Percentiles rank a stretch among this genome's conserved stretches.
Conservation (phyloP, 2,888 invertebrate genomes). For the Plusia festucae region DNA sequence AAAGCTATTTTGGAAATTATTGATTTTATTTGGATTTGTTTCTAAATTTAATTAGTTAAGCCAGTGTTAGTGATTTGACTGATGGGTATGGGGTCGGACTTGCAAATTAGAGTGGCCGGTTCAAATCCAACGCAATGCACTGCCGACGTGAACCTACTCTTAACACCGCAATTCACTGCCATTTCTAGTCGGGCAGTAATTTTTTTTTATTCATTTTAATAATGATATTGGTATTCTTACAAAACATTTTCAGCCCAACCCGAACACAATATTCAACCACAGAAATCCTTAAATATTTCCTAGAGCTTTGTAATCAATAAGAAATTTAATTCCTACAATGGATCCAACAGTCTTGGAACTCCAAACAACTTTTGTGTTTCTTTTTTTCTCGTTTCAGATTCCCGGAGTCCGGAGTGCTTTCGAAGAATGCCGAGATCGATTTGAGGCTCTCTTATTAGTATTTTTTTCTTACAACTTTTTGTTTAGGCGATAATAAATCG, state of each 20-base stretch:
- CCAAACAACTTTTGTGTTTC: conserved; percentile 55
- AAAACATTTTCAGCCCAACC: conserved; percentile 9
- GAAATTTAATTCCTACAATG: conserved; percentile 59
- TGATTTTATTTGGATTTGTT: not conserved
- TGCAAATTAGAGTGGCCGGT: no score
- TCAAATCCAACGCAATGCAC: no score
- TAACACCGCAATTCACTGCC: no score
- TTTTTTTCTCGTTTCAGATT: conserved; percentile 58
- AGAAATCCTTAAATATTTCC: conserved; percentile 8
- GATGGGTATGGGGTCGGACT: no score
- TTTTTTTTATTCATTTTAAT: no score
- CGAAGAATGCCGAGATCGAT: conserved; percentile 46
- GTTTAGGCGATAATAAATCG: conserved; percentile 23
- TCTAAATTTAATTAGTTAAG: not conserved
- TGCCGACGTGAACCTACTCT: no score
- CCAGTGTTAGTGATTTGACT: no score
- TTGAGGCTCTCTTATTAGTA: conserved; percentile 56
- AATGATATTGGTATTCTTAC: not conserved
- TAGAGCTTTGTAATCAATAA: conserved; percentile 49
- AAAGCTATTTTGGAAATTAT: not conserved
- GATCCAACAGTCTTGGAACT: conserved; percentile 43
- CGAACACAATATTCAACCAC: conserved; percentile 28
- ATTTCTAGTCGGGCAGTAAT: no score
- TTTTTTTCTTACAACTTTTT: conserved; percentile 50
- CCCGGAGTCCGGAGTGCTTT: conserved; percentile 46